Conservation (phyloP, 2,113 vertebrate genomes). For the Sinosuthora webbiana region DNA sequence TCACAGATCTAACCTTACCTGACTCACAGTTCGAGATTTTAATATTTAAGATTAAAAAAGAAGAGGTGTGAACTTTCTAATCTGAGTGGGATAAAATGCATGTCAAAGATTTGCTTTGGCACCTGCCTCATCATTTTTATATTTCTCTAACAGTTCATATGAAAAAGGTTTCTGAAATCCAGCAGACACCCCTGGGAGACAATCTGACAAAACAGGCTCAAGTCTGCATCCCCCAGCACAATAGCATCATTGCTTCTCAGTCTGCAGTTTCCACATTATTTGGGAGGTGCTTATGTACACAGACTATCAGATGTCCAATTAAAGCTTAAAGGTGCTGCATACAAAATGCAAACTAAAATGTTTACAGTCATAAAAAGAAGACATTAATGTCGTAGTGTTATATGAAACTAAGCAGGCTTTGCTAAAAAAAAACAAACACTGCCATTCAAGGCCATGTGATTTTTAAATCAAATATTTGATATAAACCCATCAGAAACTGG, state of each 20-base stretch:
- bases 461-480: constrained; percentile 22
- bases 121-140: constrained; percentile 59
- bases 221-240: constrained; percentile 29
- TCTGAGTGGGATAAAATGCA: not conserved
- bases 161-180: constrained; percentile 54
- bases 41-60: not conserved
- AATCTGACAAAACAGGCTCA: constrained; percentile 36
- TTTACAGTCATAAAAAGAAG: constrained; percentile 60
- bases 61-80: not conserved
- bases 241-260: constrained; percentile 55
- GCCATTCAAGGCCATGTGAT: constrained; percentile 17
- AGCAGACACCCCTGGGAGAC: constrained; percentile 51
- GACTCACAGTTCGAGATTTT: not conserved
- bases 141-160: constrained; percentile 58
- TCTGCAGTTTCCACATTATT: constrained; percentile 42
- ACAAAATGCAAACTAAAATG: constrained; percentile 62
- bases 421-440: constrained; percentile 11
- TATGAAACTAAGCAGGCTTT: constrained; percentile 49
- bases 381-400: constrained; percentile 42
- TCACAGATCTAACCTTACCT: not conserved
- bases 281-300: constrained; percentile 45
- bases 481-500: constrained; percentile 32
- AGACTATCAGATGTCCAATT: constrained; percentile 65
- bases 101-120: constrained; percentile 32
- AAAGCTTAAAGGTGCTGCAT: constrained; percentile 54